Conservation (phyloP, 2,888 invertebrate species). For the Miltochrista miniata region DNA sequence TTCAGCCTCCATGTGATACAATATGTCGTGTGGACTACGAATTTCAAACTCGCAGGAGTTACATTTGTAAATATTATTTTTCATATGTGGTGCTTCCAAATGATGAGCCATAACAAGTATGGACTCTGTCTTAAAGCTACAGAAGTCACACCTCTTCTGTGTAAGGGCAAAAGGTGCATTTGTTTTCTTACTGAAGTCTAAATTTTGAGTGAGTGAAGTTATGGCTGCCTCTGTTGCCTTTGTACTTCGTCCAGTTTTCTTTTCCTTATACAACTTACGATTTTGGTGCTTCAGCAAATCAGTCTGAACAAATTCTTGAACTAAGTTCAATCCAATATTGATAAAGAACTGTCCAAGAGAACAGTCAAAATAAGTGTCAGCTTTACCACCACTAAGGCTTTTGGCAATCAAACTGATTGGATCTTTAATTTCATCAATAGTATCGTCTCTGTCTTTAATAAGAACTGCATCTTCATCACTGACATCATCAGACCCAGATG, state of each 20-base stretch:
- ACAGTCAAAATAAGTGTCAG: constrained; percentile 92
- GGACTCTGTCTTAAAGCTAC: constrained; percentile 96
- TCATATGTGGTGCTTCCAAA: constrained; percentile 96
- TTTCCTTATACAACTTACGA: constrained; percentile 91
- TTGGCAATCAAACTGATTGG: constrained; percentile 68
- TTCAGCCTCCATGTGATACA: constrained; percentile 97
- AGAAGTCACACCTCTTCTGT: constrained; percentile 94
- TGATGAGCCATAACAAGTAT: constrained; percentile 94
- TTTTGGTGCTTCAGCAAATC: constrained; percentile 95
- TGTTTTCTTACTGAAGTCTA: constrained; percentile 94
- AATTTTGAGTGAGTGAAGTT: constrained; percentile 92
- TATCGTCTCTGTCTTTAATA: constrained; percentile 83
- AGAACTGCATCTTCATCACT: constrained; percentile 78
- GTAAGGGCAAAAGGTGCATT: constrained; percentile 92
- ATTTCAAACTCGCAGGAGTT: constrained; percentile 94
- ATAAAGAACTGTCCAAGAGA: constrained; percentile 96
- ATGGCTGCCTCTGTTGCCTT: constrained; percentile 92
- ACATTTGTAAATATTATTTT: constrained; percentile 93
- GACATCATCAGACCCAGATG: constrained; percentile 80
- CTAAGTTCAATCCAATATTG: constrained; percentile 95
- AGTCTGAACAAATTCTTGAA: constrained; percentile 96
- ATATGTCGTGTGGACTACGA: constrained; percentile 94
- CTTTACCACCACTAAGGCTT: constrained; percentile 75
- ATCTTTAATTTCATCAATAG: constrained; percentile 78
- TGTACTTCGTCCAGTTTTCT: constrained; percentile 84